Conservation (phyloP, 2,113 vertebrate species). For the Psilopsiagon aymara region DNA sequence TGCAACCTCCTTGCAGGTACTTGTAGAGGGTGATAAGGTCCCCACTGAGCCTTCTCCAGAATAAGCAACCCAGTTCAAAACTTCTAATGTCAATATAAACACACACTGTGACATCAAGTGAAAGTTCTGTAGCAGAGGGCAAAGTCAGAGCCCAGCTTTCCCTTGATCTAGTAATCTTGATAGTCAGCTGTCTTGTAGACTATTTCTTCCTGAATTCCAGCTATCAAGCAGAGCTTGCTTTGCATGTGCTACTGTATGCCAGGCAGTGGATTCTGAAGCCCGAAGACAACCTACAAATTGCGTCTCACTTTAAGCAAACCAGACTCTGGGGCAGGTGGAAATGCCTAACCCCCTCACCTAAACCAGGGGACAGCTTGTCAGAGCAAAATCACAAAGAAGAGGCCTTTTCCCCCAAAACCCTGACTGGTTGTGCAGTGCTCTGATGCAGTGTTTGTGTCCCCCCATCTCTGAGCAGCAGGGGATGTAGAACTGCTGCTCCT, state of each 20-base stretch:
- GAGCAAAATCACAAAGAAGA: not conserved
- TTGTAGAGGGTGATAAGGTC: not conserved
- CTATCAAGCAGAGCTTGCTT: rapidly evolving
- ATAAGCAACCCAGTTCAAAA: not conserved
- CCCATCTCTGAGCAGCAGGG: rapidly evolving
- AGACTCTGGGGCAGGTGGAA: not conserved
- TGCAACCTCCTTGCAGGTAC: not conserved
- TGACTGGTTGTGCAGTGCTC: not conserved
- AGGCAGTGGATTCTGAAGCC: not conserved
- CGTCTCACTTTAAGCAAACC: rapidly evolving
- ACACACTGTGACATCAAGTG: rapidly evolving
- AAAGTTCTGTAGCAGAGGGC: too few species aligned
- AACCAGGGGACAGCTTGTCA: rapidly evolving
- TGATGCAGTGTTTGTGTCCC: rapidly evolving
- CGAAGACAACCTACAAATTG: not conserved
- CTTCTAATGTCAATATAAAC: rapidly evolving
- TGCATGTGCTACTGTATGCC: rapidly evolving
- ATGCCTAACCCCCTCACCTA: not conserved
- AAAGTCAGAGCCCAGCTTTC: not conserved
- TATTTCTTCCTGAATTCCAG: not conserved
- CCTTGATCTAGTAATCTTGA: not conserved
- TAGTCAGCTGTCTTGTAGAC: rapidly evolving
- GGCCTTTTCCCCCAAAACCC: not conserved
- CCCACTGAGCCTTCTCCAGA: not conserved
- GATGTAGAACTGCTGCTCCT: not conserved